Evolutionary conservation across 2,888 invertebrate genomes (phyloP).

Genomic region (Thereva unica): DNA sequence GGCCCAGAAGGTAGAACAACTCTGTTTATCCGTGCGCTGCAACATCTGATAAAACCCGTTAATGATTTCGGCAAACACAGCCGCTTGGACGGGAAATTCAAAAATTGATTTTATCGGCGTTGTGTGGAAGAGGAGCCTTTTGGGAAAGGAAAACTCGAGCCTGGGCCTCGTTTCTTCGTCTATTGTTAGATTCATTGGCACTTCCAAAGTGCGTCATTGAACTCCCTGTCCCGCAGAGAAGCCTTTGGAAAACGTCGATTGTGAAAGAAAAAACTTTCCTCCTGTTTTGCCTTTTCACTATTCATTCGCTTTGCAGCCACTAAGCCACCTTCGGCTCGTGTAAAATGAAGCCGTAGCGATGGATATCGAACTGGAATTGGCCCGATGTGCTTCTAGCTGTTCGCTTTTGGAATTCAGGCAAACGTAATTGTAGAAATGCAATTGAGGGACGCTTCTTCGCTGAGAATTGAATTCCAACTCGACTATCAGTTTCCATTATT

Average conservation of each 20-base stretch:
- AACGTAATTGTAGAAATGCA: constrained; percentile 30
- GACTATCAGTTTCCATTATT: constrained; percentile 7
- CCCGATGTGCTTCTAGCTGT: constrained; percentile 21
- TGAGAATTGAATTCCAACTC: neutral
- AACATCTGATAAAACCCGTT: constrained; percentile 42
- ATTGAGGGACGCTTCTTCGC: neutral
- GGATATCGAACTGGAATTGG: constrained; percentile 26
- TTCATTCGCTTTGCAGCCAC: constrained; percentile 12
- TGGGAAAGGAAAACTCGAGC: constrained; percentile 7
- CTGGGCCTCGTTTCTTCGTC: constrained; percentile 16
- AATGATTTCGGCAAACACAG: constrained; percentile 54
- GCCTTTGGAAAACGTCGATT: constrained; percentile 18
- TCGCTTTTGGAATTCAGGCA: constrained; percentile 29
- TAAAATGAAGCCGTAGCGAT: constrained; percentile 17
- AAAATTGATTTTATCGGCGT: neutral
- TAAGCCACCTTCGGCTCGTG: neutral
- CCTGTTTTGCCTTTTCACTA: neutral
- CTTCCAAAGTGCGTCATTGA: constrained; percentile 27
- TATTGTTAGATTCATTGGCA: constrained; percentile 15
- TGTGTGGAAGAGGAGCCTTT: neutral
- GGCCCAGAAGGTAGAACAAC: neutral
- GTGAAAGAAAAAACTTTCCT: constrained; percentile 8
- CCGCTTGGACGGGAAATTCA: constrained; percentile 43
- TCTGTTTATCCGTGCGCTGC: constrained; percentile 8
- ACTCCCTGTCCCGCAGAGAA: constrained; percentile 16